Conservation (phyloP, 2,113 vertebrate species). For the chimpanzee (Pan troglodytes) region DNA sequence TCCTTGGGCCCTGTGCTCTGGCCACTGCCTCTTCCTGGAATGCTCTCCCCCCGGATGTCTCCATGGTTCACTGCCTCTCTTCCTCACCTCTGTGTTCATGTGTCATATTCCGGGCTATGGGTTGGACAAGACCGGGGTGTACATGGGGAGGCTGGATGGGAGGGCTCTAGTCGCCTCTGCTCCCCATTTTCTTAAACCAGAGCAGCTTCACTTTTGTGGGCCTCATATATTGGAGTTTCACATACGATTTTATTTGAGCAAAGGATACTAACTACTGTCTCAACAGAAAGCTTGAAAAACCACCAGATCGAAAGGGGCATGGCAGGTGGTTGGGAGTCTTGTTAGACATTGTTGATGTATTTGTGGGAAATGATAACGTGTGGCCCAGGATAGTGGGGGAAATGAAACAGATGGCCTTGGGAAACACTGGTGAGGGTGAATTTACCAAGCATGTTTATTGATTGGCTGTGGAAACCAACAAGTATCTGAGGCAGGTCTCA, state of each 20-base stretch:
- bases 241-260: background rate
- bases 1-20: background rate
- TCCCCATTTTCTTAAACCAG: background rate
- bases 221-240: background rate
- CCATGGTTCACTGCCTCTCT: background rate
- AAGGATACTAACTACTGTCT: background rate
- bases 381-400: no score
- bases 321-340: background rate
- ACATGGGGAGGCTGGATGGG: fast-evolving
- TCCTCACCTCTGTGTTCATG: background rate
- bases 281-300: background rate
- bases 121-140: background rate
- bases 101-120: background rate
- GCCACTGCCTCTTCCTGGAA: background rate
- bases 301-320: background rate
- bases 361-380: background rate
- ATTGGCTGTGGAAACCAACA: background rate
- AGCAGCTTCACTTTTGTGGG: background rate
- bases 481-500: no score
- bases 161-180: background rate
- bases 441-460: background rate
- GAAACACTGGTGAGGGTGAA: background rate
- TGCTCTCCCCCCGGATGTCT: background rate
- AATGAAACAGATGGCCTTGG: background rate
- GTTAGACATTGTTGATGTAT: background rate